Evolutionary conservation across 1,140 invertebrate genomes (phyloP), one percentile per base, ranked within the genome.

Genomic region (Brachionus calyciflorus): DNA sequence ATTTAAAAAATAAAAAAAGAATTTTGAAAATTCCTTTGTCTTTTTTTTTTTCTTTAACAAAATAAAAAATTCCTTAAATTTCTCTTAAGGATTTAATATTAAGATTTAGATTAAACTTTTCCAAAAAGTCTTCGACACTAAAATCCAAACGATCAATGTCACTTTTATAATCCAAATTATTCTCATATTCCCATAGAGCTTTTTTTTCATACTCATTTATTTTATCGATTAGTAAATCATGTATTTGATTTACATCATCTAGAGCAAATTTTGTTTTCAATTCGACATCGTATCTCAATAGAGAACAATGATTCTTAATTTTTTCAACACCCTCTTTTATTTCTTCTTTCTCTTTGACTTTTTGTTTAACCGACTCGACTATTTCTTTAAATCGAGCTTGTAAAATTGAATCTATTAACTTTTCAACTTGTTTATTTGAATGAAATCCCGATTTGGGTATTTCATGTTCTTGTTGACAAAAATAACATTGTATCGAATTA

Each of bases 201-300:
- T 60, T 60, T 60, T 30, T 60, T 33, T 60, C 55, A 60, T 33
- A 60, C 14, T 60, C 55, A 60, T 60, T 60, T 60, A 60, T 60
- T 60, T 60, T 60, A 17, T 60, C 55, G 3, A 60, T 60, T 17
- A 60, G 33, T 33, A 60, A 60, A 14, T 60, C 55, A 37, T 60
- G 55, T 3, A 17, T 37, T 33, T 60, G 55, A 60, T 60, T 60
- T 14, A 60, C n/a, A 7, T 60, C 26, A 60, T 60, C 55, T 19
- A 30, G 30, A n/a, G 55, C 28, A n/a, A 60, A 60, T 60, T 60
- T 60, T 33, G 55, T 60, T 33, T 60, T 60, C 26, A 60, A 33
- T 60, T 60, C 55, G 3, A 60, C 55, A 9, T 60, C 55, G 33
- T 60, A 60, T 60, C 28, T 60, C n/a, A 60, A 14, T 1, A 60